Evolutionary conservation across 2,888 invertebrate genomes (phyloP), one percentile per base, ranked within the genome.

Genomic region (Torymus tubicola): DNA sequence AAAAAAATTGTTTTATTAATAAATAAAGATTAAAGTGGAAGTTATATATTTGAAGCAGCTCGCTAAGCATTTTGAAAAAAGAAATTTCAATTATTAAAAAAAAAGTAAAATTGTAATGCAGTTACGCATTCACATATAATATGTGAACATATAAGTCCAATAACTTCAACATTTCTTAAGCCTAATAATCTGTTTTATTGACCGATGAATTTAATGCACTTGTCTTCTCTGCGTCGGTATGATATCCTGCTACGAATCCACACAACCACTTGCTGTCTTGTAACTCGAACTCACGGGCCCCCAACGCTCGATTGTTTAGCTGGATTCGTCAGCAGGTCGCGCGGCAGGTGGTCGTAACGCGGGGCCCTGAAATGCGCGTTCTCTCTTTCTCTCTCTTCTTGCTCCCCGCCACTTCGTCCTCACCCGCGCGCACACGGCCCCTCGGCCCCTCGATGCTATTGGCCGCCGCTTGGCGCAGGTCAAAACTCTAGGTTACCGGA

Each of bases 301-400:
- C 16, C 21, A 64, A 2, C 63, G 24, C 18, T 24, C 16, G 12
- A n/a, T 14, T 24, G 61, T 53, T 61, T 64, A 18, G 64, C 50
- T 58, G 53, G 13, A 21, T 11, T 57, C 73, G 77, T 69, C 79
- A 73, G 71, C 80, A 80, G 82, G 75, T 80, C 68, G 80, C 80
- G 82, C 80, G 74, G 55, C 75, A 80, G 80, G 79, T 80, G 80
- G 80, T 61, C 70, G 52, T 18, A 52, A 13, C 58, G 5, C 50
- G 12, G 24, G 24, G 24, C 24, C 24, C 24, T 24, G 24, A 24
- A 24, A 24, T 24, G 12, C 68, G 52, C 31, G 31, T 55, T 8
- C 53, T 13, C 69, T 50, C 53, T 24, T 57, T 60, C 55, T 53
- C 73, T 21, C 58, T 18, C 52, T 16, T n/a, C 65, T 2, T 24